Conservation (phyloP, 1,140 invertebrate species). For the Callitettix versicolor region DNA sequence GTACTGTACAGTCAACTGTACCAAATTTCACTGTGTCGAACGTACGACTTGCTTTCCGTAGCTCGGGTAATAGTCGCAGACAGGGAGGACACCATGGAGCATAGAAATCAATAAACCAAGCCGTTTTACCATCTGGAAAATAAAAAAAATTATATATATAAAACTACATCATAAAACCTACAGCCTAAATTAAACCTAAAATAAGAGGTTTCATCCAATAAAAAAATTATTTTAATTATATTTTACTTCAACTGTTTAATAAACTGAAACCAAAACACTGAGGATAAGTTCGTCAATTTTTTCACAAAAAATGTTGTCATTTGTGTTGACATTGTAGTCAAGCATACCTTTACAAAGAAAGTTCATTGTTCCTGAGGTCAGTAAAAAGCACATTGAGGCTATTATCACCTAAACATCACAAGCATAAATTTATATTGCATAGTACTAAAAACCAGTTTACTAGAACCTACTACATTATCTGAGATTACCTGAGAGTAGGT, state of each 20-base stretch:
- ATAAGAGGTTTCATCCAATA: neutral
- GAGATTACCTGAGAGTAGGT: too few relatives aligned
- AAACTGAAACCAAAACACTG: neutral
- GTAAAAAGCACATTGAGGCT: too few relatives aligned
- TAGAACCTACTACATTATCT: too few relatives aligned
- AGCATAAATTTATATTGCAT: too few relatives aligned
- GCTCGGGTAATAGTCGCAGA: conserved; percentile 56
- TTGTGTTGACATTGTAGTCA: too few relatives aligned
- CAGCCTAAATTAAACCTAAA: neutral
- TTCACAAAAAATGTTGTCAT: too few relatives aligned
- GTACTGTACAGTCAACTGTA: conserved; percentile 47
- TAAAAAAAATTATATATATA: conserved; percentile 1
- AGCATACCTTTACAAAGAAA: too few relatives aligned
- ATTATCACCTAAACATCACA: too few relatives aligned
- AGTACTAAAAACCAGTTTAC: too few relatives aligned
- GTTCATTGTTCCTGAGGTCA: too few relatives aligned
- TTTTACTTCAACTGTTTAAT: too few relatives aligned
- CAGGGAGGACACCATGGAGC: conserved; percentile 80
- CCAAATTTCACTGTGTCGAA: conserved; percentile 51
- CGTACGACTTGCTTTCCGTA: conserved; percentile 52
- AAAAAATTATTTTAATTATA: neutral
- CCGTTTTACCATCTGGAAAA: conserved; percentile 34
- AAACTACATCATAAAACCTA: neutral
- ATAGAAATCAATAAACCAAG: conserved; percentile 71
- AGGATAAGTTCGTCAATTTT: too few relatives aligned